Base-by-base conservation (phyloP, 2,888 invertebrate species). In the Brachyptera risi region DNA sequence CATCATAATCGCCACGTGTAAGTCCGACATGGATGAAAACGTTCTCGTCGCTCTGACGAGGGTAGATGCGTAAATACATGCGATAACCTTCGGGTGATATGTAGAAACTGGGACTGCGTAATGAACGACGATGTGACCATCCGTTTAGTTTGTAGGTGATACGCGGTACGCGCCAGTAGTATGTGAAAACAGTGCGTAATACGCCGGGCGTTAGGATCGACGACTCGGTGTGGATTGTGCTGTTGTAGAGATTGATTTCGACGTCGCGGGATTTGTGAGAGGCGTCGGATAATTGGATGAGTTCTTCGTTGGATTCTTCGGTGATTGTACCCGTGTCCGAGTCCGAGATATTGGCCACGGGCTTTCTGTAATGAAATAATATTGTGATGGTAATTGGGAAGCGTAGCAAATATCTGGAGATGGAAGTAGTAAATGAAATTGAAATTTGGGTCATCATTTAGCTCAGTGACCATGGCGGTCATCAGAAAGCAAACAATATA, bases 41-140 rank as follows among this genome's bases (percentile, higher is more conserved):
- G 24, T 73, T 74, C 38, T 74, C 71, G 2, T 72, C 72, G 60
- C 71, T 71, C 63, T 73, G 73, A 56, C 72, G 70, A 0, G 77
- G 75, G 50, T 72, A 73, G 31, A 74, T 69, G 67, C 72, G 73
- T 27, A 77, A 65, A 62, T 75, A 77, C 76, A 76, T 75, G 38
- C 70, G 3, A 63, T 76, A 76, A 13, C 75, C 74, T 23, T 67
- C 67, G 19, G 69, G 69, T 50, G 69, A 71, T 3, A 73, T 68
- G 67, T 76, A 74, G 65, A 77, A 76, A 31, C 72, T 76, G 15
- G 71, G 66, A 21, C 75, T 75, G 3, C 76, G 72, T 24, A 73
- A 68, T 1, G 71, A 73, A 31, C 72, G 71, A 1, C 72, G 69
- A 1, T 70, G 69, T 50, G 70, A 69, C 76, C 77, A 76, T 59